Conservation (phyloP, 2,797 vertebrate species). For the Odontamblyopus lacepedii region DNA sequence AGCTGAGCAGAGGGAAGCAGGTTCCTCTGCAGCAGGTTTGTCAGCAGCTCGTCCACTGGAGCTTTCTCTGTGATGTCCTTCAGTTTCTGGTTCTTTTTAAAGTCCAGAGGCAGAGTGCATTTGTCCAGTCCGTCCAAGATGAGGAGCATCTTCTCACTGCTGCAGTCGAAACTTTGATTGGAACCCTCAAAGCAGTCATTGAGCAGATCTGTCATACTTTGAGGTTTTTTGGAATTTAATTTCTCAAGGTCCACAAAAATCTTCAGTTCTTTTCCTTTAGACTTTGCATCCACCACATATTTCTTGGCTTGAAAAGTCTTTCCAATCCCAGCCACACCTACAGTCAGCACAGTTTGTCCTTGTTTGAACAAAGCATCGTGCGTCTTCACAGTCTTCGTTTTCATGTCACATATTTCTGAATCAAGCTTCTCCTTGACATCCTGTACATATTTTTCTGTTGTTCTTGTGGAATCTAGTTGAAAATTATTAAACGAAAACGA, state of each 20-base stretch:
- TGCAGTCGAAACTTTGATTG: background rate
- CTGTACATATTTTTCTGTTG: background rate
- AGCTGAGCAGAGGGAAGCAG: conserved; percentile 32
- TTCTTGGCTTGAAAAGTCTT: conserved; percentile 57
- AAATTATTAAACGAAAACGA: no score
- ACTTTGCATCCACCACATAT: conserved; percentile 45
- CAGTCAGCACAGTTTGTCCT: conserved; percentile 41
- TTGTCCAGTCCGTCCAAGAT: conserved; percentile 65
- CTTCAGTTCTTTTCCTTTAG: conserved; percentile 19
- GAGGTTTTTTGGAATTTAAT: background rate
- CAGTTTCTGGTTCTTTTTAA: conserved; percentile 13
- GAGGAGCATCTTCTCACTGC: conserved; percentile 26
- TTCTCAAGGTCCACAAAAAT: background rate
- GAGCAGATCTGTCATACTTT: background rate
- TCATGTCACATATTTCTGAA: background rate
- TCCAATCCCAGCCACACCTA: conserved; percentile 57
- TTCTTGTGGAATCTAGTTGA: background rate
- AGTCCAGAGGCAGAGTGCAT: conserved; percentile 52
- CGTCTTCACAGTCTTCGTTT: background rate
- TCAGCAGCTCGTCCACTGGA: conserved; percentile 34
- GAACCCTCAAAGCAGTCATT: background rate
- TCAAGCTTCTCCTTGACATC: background rate
- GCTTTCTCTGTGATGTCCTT: conserved; percentile 8
- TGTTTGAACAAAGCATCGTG: background rate
- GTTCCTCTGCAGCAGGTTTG: conserved; percentile 38